These are phyloP conservation scores for Cranoglanis bouderius DNA, from an alignment of 2,113 vertebrate genomes.

Conservation along the genomic window DNA sequence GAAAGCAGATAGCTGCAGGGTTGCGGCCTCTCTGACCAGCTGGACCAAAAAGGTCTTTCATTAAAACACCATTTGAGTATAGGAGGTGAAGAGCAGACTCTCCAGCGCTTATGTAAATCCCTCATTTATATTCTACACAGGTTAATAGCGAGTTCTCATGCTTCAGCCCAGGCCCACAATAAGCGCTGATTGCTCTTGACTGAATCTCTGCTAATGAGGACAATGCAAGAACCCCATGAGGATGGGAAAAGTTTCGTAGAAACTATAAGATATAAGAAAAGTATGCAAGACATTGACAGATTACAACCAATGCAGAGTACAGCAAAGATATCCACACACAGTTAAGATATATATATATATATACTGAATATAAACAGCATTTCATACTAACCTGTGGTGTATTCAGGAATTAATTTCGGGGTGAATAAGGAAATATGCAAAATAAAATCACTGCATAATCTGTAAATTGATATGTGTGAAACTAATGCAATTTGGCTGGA, in stretches of 20 bases:
- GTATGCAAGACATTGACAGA: constrained; percentile 9
- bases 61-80: constrained; percentile 30
- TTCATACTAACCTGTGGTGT: not conserved
- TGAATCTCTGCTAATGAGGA: constrained; percentile 41
- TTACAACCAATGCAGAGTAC: not conserved
- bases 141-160: constrained; percentile 51
- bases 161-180: constrained; percentile 47
- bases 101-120: constrained; percentile 55
- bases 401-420: not conserved
- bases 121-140: constrained; percentile 60
- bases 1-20: not conserved
- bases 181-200: constrained; percentile 49
- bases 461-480: not conserved
- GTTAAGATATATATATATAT: too few species aligned
- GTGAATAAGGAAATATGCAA: not conserved
- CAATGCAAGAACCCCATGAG: constrained; percentile 14
- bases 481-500: not conserved
- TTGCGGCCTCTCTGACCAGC: not conserved
- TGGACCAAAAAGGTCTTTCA: constrained; percentile 18
- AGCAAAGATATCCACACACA: not conserved
- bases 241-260: not conserved
- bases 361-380: not conserved
- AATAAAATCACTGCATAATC: not conserved
- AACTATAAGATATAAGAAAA: not conserved
- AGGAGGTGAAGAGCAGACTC: constrained; percentile 44